Conservation (phyloP, 2,888 invertebrate genomes). For the Caenorhabditis sinica region DNA sequence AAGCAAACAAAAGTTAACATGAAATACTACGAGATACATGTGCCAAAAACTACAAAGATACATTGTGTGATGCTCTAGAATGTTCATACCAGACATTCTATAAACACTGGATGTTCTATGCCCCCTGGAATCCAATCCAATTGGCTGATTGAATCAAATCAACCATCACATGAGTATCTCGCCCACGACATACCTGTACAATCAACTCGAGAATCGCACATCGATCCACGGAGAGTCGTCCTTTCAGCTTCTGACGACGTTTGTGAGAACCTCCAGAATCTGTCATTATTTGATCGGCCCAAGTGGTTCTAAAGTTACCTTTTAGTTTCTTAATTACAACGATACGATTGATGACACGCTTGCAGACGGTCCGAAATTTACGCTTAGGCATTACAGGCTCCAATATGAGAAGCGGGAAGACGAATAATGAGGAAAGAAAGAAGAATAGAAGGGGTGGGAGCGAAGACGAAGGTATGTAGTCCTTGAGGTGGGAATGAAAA, state of each 20-base stretch:
- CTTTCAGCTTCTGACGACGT: constrained; percentile 59
- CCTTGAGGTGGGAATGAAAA: constrained; percentile 60
- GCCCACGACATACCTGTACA: constrained; percentile 78
- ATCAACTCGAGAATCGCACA: constrained; percentile 79
- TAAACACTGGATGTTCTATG: background rate
- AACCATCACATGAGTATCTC: no score
- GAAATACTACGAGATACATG: constrained; percentile 59
- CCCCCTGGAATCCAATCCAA: no score
- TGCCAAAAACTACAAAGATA: constrained; percentile 37
- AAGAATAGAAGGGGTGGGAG: background rate
- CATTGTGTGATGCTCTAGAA: background rate
- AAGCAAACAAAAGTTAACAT: constrained; percentile 54
- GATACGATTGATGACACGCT: constrained; percentile 42
- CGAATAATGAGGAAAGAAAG: constrained; percentile 4
- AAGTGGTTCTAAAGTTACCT: constrained; percentile 53
- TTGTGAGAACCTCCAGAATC: constrained; percentile 58
- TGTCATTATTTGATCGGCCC: constrained; percentile 58
- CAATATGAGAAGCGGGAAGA: constrained; percentile 3
- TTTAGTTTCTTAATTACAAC: constrained; percentile 54
- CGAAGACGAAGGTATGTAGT: constrained; percentile 25
- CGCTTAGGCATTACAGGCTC: constrained; percentile 52
- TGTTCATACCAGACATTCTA: background rate
- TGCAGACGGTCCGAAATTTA: constrained; percentile 56
- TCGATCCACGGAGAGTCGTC: constrained; percentile 78
- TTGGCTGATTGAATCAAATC: no score